Evolutionary conservation across 2,888 invertebrate genomes (phyloP), one percentile per base, ranked within the genome.

Genomic region (Euspilapteryx auroguttella): DNA sequence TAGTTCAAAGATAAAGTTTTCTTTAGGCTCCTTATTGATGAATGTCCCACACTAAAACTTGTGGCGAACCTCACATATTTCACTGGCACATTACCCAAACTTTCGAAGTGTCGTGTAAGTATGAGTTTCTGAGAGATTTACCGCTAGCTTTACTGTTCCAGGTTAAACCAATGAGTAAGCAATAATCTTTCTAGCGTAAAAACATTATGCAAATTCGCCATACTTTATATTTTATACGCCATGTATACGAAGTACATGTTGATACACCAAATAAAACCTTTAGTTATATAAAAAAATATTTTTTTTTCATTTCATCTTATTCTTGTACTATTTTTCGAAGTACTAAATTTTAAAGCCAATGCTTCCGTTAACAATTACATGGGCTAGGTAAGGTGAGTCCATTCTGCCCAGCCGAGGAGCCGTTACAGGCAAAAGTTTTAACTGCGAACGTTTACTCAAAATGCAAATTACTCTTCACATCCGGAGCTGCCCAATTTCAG

Each of bases 401-500:
- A 27, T 32, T 33, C 30, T 28, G 33, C 32, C 28, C 25, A 32
- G 28, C 30, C 25, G 29, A 31, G 34, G 31, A 32, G 35, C 34
- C 33, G 35, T 25, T 23, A 26, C 28, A 36, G 28, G 54, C 33
- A 34, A 61, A 66, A 66, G 63, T 66, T 68, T 64, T 62, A 64
- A 65, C 62, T 61, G 58, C 53, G 54, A 42, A 41, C 63, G 63
- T 68, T 64, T 62, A 64, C 64, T 63, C 57, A 64, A 64, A 64
- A 66, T 68, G 65, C 64, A 68, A 68, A 68, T 68, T 68, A 65
- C 61, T n/a, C n/a, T n/a, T n/a, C n/a, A n/a, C n/a, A n/a, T n/a
- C n/a, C n/a, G n/a, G n/a, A n/a, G n/a, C n/a, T n/a, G n/a, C n/a
- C n/a, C n/a, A n/a, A n/a, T n/a, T n/a, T n/a, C n/a, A n/a, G n/a